Conservation (phyloP, 2,797 vertebrate species). For the Siniperca scherzeri region DNA sequence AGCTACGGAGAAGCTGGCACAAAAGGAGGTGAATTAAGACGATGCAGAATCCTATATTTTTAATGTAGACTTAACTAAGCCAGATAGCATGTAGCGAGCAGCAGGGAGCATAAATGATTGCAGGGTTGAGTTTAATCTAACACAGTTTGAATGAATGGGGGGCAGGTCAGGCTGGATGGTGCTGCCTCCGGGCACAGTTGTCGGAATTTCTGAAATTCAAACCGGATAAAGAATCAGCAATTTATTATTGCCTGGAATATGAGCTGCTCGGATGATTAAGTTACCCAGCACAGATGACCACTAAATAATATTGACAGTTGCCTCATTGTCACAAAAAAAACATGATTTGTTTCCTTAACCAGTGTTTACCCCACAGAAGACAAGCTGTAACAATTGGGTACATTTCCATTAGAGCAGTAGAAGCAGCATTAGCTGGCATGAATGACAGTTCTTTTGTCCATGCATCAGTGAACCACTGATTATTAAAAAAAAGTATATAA, state of each 20-base stretch:
- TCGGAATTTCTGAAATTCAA: not conserved
- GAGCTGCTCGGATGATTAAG: no score
- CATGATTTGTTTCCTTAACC: no score
- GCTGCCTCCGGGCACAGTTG: not conserved
- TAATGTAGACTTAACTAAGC: no score
- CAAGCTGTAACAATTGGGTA: not conserved
- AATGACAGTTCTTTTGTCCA: constrained; percentile 5
- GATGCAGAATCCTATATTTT: not conserved
- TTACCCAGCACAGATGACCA: no score
- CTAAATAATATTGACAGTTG: no score
- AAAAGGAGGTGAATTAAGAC: not conserved
- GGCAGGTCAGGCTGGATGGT: not conserved
- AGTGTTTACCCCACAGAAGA: not conserved
- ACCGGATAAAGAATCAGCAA: not conserved
- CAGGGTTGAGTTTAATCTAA: not conserved
- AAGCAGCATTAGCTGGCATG: not conserved
- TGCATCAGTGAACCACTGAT: not conserved
- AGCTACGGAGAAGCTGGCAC: no score
- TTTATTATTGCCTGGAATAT: constrained; percentile 7
- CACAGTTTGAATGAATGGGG: not conserved
- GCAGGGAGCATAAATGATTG: not conserved
- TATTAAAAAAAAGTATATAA: constrained; percentile 2
- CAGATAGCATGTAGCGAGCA: no score
- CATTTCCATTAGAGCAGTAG: not conserved
- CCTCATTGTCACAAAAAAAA: no score